Evolutionary conservation across 2,888 invertebrate species (phyloP), one percentile per base, ranked within the genome.

Genomic region (Parnassius glacialis): DNA sequence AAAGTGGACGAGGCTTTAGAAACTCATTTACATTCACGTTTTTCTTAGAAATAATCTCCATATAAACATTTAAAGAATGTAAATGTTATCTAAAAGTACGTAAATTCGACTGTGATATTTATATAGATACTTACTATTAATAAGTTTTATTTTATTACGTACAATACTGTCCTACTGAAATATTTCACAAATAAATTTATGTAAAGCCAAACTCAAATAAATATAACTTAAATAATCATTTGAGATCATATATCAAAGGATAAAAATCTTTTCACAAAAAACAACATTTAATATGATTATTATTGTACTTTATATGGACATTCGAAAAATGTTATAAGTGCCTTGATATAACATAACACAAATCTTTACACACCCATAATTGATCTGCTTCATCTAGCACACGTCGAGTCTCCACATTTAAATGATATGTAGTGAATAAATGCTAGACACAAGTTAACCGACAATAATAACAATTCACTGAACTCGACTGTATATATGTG

Each of bases 251-350:
- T 83, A 83, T 85, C 80, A 83, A 82, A 81, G 79, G 80, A 85
- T 86, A 84, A 84, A 84, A 81, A 80, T 84, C 65, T 78, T 75
- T 75, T 77, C 75, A 84, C 80, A 84, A 78, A 82, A 84, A 75
- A 16, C 79, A 85, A 87, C 81, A 78, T 74, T 75, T 75, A 76
- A 69, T 77, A 77, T 78, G 78, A 80, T 83, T 85, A 87, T 90
- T 87, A 16, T 16, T 16, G 88, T 89, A 89, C 87, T 71, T 70
- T 81, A 76, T 68, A 74, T 73, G 73, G 71, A 80, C 90, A 86
- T 87, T 84, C 87, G 87, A 74, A 83, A 87, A 88, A 89, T 89
- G 89, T 88, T 89, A 85, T 72, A 78, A 78, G 80, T 75, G 76
- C 77, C 64, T 57, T 43, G 52, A 63, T 64, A 60, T 69, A 70